Evolutionary conservation across 2,113 vertebrate species (phyloP), one percentile per base, ranked within the genome.

Genomic region (Cinclus mexicanus): DNA sequence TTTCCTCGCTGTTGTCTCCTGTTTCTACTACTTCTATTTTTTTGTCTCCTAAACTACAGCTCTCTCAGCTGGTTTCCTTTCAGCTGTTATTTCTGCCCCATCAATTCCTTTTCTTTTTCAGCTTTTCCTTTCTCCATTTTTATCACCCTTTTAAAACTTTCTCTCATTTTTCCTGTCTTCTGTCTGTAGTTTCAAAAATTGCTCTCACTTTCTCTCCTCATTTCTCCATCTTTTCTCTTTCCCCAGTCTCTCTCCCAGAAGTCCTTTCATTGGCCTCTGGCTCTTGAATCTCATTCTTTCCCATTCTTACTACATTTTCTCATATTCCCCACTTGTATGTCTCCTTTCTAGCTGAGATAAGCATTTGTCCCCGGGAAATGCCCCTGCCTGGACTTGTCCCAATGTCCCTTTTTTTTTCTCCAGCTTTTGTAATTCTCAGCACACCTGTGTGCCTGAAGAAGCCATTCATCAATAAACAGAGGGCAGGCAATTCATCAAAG

Each of bases 371-470:
- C 63, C 71, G 63, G 71, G 85, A 95, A 90, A 79, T 47, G 39
- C 31, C 61, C 53, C 63, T 92, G 95, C 56, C 90, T 83, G 92
- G 88, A 64, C 88, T 88, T 95, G 90, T 94, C 71, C 92, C 84
- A 14, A 12, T 56, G 71, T 77, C 90, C 92, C 79, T 94, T 91
- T 77, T 71, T 90, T 90, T 90, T 95, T 55, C 60, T 65, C 50
- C 37, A 79, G 71, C 71, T 91, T 91, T 92, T 94, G 79, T 90
- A 55, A 67, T 77, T 93, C 59, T 44, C 55, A 17, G 76, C 14
- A 0, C 93, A 95, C 95, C 94, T 94, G 90, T 57, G 64, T 67
- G 79, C 60, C 90, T 94, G 87, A 41, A 96, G 79, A 97, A 95
- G 90, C 79, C 44, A 63, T 92, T 94, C 79, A 64, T 95, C 93